Evolutionary conservation across 64 coral and sea anemone species (phyloP).

Genomic region (Montipora capricornis): DNA sequence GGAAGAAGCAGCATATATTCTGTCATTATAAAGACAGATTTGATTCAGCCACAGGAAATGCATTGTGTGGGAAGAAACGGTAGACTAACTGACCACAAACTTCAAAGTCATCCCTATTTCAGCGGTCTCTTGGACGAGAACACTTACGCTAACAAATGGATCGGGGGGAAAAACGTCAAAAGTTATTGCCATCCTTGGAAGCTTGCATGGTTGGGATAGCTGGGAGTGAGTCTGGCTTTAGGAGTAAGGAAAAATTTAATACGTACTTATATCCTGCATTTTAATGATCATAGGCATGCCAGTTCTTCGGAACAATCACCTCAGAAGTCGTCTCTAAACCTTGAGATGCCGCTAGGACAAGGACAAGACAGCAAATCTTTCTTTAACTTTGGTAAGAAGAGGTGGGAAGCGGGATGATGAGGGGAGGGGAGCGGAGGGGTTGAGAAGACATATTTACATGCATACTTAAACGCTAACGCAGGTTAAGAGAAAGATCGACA

Average conservation of each 20-base stretch:
- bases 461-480: no score
- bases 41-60: background rate
- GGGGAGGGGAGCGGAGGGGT: no score
- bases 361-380: slow-evolving; percentile 22
- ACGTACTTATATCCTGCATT: background rate
- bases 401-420: background rate
- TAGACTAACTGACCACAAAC: no score
- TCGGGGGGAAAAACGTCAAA: background rate
- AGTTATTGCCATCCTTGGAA: background rate
- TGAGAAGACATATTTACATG: no score
- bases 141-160: no score
- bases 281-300: background rate
- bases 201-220: background rate
- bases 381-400: slow-evolving; percentile 30
- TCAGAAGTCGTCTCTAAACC: background rate
- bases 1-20: background rate
- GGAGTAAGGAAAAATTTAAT: background rate
- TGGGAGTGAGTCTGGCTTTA: background rate
- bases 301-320: background rate
- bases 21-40: background rate
- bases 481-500: no score
- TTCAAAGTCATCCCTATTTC: no score
- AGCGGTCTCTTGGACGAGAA: no score
- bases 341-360: slow-evolving; percentile 7
- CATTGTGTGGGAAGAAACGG: background rate